A percentile compares a stretch with the other conserved stretches of the same genome.
phyloP scores from a whole-genome alignment of 30 jellyfish, hydroid and myxozoan genomes.

The Clytia hemisphaerica region DNA sequence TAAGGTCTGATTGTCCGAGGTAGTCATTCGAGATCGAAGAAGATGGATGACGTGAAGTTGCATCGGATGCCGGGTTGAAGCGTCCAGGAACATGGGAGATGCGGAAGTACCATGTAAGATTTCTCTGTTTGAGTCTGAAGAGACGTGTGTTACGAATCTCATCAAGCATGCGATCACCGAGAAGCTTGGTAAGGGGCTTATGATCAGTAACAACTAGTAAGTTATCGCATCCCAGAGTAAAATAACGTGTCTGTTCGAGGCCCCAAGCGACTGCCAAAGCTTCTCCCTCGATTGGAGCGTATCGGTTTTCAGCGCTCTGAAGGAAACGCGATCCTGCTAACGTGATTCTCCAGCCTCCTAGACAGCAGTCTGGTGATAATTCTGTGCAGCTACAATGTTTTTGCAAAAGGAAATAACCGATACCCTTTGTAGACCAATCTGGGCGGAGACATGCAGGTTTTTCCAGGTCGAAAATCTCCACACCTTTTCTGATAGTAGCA shows the following conservation, averaged over 20 bases:
- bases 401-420: not conserved
- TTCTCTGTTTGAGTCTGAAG: not conserved
- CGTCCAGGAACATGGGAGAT: no score
- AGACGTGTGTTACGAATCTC: not conserved
- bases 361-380: no score
- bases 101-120: not conserved
- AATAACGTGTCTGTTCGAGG: slow-evolving; percentile 21
- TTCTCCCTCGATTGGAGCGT: slow-evolving; percentile 19
- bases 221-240: not conserved
- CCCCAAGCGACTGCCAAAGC: slow-evolving; percentile 24
- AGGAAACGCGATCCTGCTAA: no score
- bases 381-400: slow-evolving; percentile 5
- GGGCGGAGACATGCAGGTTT: no score
- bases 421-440: no score
- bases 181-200: slow-evolving; percentile 17
- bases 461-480: no score
- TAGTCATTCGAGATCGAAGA: not conserved
- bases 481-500: not conserved
- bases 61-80: no score
- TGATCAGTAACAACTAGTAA: not conserved
- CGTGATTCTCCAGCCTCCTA: no score
- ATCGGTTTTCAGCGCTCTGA: no score
- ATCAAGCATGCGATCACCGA: slow-evolving; percentile 6
- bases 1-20: not conserved
- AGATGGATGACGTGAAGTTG: not conserved